phyloP scores from a whole-genome alignment of 2,888 invertebrate genomes.

The Barypeithes pellucidus region DNA sequence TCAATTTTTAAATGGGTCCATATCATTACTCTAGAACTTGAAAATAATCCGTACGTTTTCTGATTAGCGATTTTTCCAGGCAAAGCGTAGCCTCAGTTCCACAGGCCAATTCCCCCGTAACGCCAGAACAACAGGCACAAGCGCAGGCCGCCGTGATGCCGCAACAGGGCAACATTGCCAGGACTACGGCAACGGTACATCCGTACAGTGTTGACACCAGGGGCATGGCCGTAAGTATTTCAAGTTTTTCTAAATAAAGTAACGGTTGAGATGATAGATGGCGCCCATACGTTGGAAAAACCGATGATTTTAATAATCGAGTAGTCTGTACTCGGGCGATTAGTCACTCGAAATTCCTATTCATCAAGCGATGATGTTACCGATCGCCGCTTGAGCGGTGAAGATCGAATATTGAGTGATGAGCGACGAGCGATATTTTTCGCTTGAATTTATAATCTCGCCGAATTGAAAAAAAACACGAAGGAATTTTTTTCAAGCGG shows the following conservation, averaged over 20 bases:
- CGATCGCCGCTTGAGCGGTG: no score
- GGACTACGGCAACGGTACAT: constrained; percentile 67
- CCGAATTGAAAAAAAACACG: no score
- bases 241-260: background rate
- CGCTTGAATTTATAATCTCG: no score
- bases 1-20: constrained; percentile 4
- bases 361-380: no score
- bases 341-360: no score
- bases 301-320: no score
- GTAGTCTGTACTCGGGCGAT: no score
- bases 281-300: no score
- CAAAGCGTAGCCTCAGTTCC: constrained; percentile 66
- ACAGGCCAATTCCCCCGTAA: constrained; percentile 60
- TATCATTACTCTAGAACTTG: constrained; percentile 7
- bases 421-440: no score
- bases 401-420: no score
- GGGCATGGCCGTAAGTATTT: constrained; percentile 59
- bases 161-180: constrained; percentile 65
- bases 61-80: constrained; percentile 60
- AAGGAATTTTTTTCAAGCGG: no score
- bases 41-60: constrained; percentile 26
- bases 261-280: background rate
- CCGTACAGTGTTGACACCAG: constrained; percentile 67
- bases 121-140: constrained; percentile 58
- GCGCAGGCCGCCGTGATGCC: constrained; percentile 64